phyloP scores from a whole-genome alignment of 2,113 vertebrate species.

The Columba janthina region DNA sequence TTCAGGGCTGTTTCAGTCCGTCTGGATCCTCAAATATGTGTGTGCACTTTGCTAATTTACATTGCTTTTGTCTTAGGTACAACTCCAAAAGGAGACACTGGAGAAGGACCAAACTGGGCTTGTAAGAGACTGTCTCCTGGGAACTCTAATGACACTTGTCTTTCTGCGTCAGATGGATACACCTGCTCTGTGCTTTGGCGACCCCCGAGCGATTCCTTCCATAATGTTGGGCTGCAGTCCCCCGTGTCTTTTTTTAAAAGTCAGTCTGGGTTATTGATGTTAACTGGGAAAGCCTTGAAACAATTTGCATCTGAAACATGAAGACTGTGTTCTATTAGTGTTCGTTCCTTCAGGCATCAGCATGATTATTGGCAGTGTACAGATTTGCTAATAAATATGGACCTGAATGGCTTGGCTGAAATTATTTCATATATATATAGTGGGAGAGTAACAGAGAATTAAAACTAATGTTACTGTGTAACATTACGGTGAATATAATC shows the following conservation, averaged over 20 bases:
- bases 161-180: background rate
- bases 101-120: constrained; percentile 97
- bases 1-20: background rate
- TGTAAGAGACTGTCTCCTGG: constrained; percentile 75
- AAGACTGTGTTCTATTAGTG: constrained; percentile 42
- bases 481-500: background rate
- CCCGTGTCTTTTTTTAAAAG: background rate
- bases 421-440: background rate
- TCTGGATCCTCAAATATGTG: background rate
- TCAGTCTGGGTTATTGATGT: background rate
- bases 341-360: background rate
- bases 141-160: background rate
- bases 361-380: background rate
- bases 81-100: constrained; percentile 99
- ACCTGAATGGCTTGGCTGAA: background rate
- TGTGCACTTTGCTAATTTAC: background rate
- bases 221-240: background rate
- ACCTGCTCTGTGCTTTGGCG: fast-evolving
- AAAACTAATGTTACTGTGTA: background rate
- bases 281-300: background rate
- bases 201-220: background rate
- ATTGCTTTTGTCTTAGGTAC: constrained; percentile 81
- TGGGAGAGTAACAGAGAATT: background rate
- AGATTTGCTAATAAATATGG: constrained; percentile 49
- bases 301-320: constrained; percentile 36